Evolutionary conservation across 23 tunicate species (phyloP).

Genomic region (Styela plicata): DNA sequence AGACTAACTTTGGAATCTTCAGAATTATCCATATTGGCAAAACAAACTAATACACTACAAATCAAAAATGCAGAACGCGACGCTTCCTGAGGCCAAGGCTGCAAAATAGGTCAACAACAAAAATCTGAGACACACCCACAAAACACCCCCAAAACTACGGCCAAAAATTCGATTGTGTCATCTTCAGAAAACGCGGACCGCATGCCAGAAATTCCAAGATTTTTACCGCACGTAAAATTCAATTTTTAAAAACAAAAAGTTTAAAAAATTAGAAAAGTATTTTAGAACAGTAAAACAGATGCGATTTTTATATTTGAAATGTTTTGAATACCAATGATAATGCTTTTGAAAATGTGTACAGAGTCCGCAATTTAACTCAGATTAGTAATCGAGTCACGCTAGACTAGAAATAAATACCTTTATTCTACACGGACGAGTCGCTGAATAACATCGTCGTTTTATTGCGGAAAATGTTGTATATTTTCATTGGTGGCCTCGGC

Average conservation of each 20-base stretch:
- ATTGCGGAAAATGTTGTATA: too few relatives aligned
- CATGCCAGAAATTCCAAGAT: neutral
- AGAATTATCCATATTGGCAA: neutral
- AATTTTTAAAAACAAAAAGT: neutral
- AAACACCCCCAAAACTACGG: neutral
- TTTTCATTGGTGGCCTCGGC: too few relatives aligned
- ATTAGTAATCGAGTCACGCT: too few relatives aligned
- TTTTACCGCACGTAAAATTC: neutral
- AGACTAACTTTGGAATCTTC: neutral
- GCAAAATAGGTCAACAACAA: neutral
- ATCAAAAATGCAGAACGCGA: neutral
- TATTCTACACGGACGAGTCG: too few relatives aligned
- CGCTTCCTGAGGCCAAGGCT: neutral
- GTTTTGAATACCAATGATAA: too few relatives aligned
- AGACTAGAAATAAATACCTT: too few relatives aligned
- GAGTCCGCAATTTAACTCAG: neutral
- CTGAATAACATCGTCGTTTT: too few relatives aligned
- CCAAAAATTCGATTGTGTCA: neutral
- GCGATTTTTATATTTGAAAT: neutral
- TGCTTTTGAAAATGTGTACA: neutral
- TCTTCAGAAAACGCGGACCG: neutral
- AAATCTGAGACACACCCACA: neutral
- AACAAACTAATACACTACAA: neutral
- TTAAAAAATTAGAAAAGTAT: too few relatives aligned
- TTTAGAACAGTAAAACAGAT: neutral